phyloP scores from a whole-genome alignment of 2,113 vertebrate genomes.

The Lampris megalopsis region DNA sequence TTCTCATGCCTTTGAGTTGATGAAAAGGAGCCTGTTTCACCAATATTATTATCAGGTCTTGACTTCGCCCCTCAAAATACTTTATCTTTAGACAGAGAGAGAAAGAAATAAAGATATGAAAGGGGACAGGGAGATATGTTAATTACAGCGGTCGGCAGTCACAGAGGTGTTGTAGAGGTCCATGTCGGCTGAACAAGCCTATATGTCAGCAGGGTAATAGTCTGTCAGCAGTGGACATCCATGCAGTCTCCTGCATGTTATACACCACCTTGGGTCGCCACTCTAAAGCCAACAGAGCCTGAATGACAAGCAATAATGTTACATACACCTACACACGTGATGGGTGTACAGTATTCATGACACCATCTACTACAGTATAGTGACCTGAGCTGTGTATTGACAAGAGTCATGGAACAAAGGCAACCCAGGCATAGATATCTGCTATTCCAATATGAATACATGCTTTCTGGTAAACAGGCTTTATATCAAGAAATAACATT shows the following conservation, averaged over 20 bases:
- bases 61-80: constrained; percentile 70
- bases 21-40: neutral
- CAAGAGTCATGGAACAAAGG: too few relatives aligned
- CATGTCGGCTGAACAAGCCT: constrained; percentile 59
- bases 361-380: too few relatives aligned
- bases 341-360: too few relatives aligned
- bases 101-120: neutral
- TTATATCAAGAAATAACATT: neutral
- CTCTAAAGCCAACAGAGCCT: neutral
- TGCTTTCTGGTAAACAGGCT: neutral
- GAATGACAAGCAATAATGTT: neutral
- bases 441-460: neutral
- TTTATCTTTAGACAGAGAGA: constrained; percentile 31
- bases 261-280: constrained; percentile 39
- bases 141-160: constrained; percentile 71
- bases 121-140: constrained; percentile 66
- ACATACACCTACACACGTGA: too few relatives aligned
- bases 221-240: constrained; percentile 56
- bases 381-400: too few relatives aligned
- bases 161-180: constrained; percentile 31
- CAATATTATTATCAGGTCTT: constrained; percentile 41
- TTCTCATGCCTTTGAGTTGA: neutral
- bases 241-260: constrained; percentile 63
- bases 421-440: constrained; percentile 11
- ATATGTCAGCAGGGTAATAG: constrained; percentile 72